Base-by-base conservation (phyloP, 2,113 vertebrate genomes). In the Mungos mungo region DNA sequence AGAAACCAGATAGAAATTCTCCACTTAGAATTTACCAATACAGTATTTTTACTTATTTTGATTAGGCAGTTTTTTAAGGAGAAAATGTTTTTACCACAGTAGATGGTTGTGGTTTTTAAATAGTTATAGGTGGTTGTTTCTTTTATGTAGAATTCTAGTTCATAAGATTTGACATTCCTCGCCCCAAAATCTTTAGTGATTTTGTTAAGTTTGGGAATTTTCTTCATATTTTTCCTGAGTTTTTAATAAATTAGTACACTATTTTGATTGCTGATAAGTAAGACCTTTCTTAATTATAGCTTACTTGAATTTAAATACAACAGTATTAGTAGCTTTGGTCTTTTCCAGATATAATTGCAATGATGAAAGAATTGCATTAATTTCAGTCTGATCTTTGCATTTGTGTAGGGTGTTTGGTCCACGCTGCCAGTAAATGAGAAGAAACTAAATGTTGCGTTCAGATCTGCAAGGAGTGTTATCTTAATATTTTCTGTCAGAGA, bases 361-460 rank as follows among this genome's bases (percentile, higher is more conserved):
- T 35, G 41, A 38, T 35, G 57, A 25, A 88, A 83, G 9, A 81
- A 41, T 87, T 82, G 14, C 3, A 88, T 50, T 95, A 68, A 89
- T 93, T 84, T 93, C 65, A 47, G 3, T 68, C 89, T 94, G 47
- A 50, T 84, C 33, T 80, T 86, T 85, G 19, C 19, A 2, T 82
- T 82, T 82, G 11, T 60, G n/a, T 79, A 99, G 99, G 99, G 99
- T 33, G 99, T 99, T n/a, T 99, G 99, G 99, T 99, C 99, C 0
- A 99, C 99, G 0, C 99, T 99, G 93, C 99, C 99, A 2, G 99
- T 99, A 60, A 99, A 99, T 25, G 99, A 99, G 98, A 99, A 99
- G 98, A 99, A 99, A 98, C 99, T 99, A 96, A 99, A 99, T 66
- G 98, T 99, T 25, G 99, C 99, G 15, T 99, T 99, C 97, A 99